phyloP scores from a whole-genome alignment of 2,797 vertebrate species.

The Manis javanica region DNA sequence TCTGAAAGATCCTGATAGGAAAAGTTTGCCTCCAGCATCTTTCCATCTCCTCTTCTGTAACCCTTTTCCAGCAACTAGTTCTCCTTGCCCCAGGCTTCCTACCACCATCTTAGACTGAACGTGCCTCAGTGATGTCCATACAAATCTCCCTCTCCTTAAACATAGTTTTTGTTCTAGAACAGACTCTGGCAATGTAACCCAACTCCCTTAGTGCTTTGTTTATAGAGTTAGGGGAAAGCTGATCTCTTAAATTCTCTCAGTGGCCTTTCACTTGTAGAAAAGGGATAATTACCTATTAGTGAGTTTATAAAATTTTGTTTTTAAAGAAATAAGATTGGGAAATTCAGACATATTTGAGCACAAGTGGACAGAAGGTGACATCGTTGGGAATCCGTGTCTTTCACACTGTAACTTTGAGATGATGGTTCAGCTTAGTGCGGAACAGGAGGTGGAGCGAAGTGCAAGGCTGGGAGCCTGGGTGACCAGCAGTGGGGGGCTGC shows the following conservation, averaged over 20 bases:
- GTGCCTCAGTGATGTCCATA: background rate
- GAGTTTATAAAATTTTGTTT: background rate
- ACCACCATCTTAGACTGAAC: no score
- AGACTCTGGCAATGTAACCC: fast-evolving
- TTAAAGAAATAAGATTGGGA: background rate
- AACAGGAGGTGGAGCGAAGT: background rate
- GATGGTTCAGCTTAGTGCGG: fast-evolving
- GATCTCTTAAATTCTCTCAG: background rate
- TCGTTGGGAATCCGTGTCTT: background rate
- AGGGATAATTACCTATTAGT: background rate
- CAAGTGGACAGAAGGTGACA: background rate
- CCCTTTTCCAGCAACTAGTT: background rate
- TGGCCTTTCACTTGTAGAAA: background rate
- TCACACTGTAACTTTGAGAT: background rate
- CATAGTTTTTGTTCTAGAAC: background rate
- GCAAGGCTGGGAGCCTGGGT: background rate
- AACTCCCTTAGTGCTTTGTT: background rate
- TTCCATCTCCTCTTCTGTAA: background rate
- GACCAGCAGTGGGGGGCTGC: background rate
- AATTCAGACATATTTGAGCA: background rate
- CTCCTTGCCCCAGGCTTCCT: no score
- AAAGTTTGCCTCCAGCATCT: background rate
- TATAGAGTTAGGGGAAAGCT: background rate
- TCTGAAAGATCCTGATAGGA: background rate
- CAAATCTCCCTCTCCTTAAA: background rate